Conservation (phyloP, 2,888 invertebrate genomes). For the Theretra japonica region DNA sequence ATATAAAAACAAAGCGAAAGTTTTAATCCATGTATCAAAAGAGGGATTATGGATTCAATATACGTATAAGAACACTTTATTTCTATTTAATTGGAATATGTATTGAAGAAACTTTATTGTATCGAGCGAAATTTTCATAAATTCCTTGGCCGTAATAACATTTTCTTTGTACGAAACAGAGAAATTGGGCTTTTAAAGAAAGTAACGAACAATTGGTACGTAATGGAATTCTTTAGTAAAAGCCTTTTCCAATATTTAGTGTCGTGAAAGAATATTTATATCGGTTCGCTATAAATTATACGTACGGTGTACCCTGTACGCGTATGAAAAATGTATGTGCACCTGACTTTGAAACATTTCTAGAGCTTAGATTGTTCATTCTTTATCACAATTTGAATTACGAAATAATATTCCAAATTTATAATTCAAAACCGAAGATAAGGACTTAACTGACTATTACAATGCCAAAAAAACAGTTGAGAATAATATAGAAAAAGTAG, state of each 20-base stretch:
- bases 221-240: conserved; percentile 60
- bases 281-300: conserved; percentile 58
- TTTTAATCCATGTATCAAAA: not conserved
- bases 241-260: conserved; percentile 55
- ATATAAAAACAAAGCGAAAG: not conserved
- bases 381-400: not conserved
- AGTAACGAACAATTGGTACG: conserved; percentile 50
- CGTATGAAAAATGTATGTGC: conserved; percentile 14
- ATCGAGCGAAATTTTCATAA: conserved; percentile 38
- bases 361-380: not conserved
- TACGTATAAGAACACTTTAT: not conserved
- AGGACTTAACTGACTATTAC: too few relatives aligned
- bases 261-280: conserved; percentile 63
- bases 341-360: not conserved
- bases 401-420: not conserved
- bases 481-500: too few relatives aligned
- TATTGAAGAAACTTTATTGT: conserved; percentile 20
- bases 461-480: too few relatives aligned
- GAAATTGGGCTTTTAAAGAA: conserved; percentile 49
- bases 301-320: conserved; percentile 53
- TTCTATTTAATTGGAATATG: conserved; percentile 5
- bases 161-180: conserved; percentile 46
- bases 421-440: too few relatives aligned
- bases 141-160: conserved; percentile 46
- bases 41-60: not conserved